Base-by-base conservation (phyloP, 1,140 invertebrate species). In the Saccostrea echinata region DNA sequence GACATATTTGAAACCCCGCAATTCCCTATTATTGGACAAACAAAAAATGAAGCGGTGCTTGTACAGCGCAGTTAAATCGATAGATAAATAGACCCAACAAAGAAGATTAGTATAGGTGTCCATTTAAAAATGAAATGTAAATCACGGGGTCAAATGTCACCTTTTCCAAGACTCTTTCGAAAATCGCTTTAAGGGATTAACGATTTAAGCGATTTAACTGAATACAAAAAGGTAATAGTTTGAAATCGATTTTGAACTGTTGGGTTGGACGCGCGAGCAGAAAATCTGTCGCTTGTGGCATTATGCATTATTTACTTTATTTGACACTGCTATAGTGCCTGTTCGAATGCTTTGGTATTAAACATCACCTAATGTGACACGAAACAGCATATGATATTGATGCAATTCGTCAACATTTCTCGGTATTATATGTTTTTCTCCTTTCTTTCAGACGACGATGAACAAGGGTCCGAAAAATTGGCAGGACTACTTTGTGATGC, bases 161-260 rank as follows among this genome's bases (percentile, higher is more conserved):
- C 16, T n/a, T 61, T 61, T n/a, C n/a, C n/a, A 61, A 61, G 13
- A 30, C 24, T 21, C 33, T 76, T 76, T 76, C 27, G 11, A 76
- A 71, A 71, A 27, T 13, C 24, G 13, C 24, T 24, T n/a, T n/a
- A 64, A 18, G 24, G 16, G 27, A 21, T 76, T 27, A 35, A 76
- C 27, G 16, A 16, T 76, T 76, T 76, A 21, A 64, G 24, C 18
- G 24, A 76, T 30, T 76, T 16, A n/a, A 30, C 30, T 76, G 30
- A 76, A 76, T 76, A 76, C 27, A 21, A 13, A 43, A 43, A 43
- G 9, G 43, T 24, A 24, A 33, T 76, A 33, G 68, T 30, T 30
- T 16, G 27, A 76, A 76, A 76, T 76, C 27, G 68, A 76, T 76
- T 76, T 71, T 61, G 16, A 76, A 76, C 68, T 30, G 68, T 30